These are phyloP conservation scores for Hapalemur alaotrensis DNA, from an alignment of 2,797 vertebrate genomes.

Conservation along the genomic window DNA sequence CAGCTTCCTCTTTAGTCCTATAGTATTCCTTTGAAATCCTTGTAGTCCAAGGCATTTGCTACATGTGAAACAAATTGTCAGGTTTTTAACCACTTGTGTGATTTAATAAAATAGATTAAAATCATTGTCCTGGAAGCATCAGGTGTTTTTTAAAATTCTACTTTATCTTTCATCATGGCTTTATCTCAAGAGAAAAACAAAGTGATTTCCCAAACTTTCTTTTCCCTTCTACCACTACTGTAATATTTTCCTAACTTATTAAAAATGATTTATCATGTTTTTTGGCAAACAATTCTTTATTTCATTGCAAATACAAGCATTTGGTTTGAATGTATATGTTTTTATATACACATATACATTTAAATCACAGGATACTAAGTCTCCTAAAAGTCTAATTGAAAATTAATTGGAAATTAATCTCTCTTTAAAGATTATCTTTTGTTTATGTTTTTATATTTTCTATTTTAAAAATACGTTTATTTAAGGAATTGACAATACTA, in stretches of 20 bases:
- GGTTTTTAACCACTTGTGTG: constrained; percentile 31
- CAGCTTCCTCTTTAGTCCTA: neutral
- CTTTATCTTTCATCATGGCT: constrained; percentile 26
- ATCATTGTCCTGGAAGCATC: constrained; percentile 18
- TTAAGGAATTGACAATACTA: neutral
- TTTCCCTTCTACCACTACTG: neutral
- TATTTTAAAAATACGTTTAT: neutral
- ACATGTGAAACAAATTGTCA: constrained; percentile 27
- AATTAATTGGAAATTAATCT: neutral
- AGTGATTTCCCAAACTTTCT: constrained; percentile 9
- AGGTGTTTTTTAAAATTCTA: neutral
- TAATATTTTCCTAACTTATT: constrained; percentile 42
- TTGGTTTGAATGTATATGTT: neutral
- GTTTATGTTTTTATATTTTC: neutral
- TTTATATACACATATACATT: neutral
- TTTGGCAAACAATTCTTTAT: constrained; percentile 28
- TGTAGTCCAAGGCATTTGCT: neutral
- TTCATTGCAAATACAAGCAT: neutral
- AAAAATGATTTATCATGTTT: constrained; percentile 38
- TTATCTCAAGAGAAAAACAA: constrained; percentile 25
- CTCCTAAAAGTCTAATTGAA: neutral
- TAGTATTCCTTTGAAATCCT: constrained; percentile 43
- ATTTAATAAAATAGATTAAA: constrained; percentile 67
- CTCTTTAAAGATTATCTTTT: neutral
- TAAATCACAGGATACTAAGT: neutral